Evolutionary conservation across 1,140 invertebrate species (phyloP).

Genomic region (Andrena cerasifolii): DNA sequence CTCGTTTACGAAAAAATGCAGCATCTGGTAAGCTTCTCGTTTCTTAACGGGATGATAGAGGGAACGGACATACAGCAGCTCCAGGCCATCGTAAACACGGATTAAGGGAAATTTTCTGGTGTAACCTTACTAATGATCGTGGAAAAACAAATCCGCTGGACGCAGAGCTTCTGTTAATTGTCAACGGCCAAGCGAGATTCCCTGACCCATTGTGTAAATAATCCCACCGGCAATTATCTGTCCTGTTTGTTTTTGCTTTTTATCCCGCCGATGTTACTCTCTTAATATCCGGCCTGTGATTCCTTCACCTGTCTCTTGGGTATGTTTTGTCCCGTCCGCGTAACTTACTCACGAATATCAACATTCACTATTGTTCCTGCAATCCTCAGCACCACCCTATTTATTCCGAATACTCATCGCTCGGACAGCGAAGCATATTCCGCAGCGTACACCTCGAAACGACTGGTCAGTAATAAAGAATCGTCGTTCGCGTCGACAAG

Average conservation of each 20-base stretch:
- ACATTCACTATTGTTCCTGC: neutral
- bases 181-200: neutral
- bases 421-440: neutral
- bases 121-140: constrained; percentile 43
- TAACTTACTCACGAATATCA: constrained; percentile 11
- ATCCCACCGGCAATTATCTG: neutral
- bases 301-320: constrained; percentile 14
- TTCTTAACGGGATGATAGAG: constrained; percentile 28
- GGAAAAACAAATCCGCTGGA: constrained; percentile 39
- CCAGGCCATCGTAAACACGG: constrained; percentile 27
- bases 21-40: constrained; percentile 44
- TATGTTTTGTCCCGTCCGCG: neutral
- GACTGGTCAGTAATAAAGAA: too few relatives aligned
- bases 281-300: neutral
- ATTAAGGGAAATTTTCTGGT: constrained; percentile 42
- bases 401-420: constrained; percentile 5
- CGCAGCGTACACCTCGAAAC: too few relatives aligned
- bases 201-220: constrained; percentile 2
- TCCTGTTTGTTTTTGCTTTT: neutral
- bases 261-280: neutral
- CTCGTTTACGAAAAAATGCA: constrained; percentile 44
- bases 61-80: constrained; percentile 19
- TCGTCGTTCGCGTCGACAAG: too few relatives aligned
- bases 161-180: constrained; percentile 34
- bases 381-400: neutral